Percentiles rank a stretch among this genome's conserved stretches.
phyloP scores from a whole-genome alignment of 2,888 invertebrate genomes.

The Amblyjoppa fuscipennis region DNA sequence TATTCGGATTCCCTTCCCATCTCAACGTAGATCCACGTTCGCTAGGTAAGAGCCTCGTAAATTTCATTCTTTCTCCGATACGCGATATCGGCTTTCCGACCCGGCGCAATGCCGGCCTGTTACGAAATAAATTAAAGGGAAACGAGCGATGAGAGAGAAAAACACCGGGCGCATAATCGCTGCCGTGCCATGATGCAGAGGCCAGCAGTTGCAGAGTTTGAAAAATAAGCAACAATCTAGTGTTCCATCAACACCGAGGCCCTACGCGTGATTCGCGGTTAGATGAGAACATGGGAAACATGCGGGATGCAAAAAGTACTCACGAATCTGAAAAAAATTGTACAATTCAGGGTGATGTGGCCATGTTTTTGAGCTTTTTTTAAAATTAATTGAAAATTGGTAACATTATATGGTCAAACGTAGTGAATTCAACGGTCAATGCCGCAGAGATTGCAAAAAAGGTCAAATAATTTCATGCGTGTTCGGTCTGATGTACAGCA shows the following conservation, averaged over 20 bases:
- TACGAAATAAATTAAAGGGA: conserved; percentile 65
- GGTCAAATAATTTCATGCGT: too few relatives aligned
- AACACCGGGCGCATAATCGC: background rate
- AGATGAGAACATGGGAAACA: background rate
- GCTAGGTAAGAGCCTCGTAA: conserved; percentile 72
- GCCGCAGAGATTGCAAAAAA: too few relatives aligned
- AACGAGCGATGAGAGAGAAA: conserved; percentile 47
- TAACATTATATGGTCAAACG: too few relatives aligned
- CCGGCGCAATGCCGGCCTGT: conserved; percentile 60
- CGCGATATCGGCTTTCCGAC: conserved; percentile 74
- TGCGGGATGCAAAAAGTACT: background rate
- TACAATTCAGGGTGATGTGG: too few relatives aligned
- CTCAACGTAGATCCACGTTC: conserved; percentile 55
- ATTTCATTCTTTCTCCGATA: conserved; percentile 72
- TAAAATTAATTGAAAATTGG: too few relatives aligned
- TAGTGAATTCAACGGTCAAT: too few relatives aligned
- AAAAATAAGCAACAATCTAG: background rate
- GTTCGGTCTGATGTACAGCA: too few relatives aligned
- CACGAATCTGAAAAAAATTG: background rate
- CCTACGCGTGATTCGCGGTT: too few relatives aligned
- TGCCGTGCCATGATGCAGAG: background rate
- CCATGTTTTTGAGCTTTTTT: too few relatives aligned
- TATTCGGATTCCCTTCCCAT: background rate
- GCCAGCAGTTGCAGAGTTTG: background rate
- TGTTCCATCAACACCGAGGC: background rate